These are phyloP conservation scores for Tautogolabrus adspersus DNA, from an alignment of 2,113 vertebrate genomes.

Conservation along the genomic window DNA sequence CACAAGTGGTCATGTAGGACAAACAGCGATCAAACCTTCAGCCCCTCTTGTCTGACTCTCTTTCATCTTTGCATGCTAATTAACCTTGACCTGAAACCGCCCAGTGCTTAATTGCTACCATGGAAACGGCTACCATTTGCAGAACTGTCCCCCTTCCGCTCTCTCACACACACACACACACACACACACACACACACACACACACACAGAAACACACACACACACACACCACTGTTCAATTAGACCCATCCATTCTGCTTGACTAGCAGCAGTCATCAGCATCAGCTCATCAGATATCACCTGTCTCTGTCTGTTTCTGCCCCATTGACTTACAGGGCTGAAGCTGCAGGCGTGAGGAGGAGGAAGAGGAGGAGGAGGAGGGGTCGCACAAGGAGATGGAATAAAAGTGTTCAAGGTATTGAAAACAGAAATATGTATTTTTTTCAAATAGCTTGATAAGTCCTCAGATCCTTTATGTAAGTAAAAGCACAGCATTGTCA, in stretches of 20 bases:
- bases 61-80: slow-evolving; percentile 75
- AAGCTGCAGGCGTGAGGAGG: background rate
- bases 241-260: slow-evolving; percentile 75
- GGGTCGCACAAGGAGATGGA: no score
- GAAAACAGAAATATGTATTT: background rate
- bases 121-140: slow-evolving; percentile 70
- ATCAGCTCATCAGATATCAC: slow-evolving; percentile 65
- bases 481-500: background rate
- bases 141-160: slow-evolving; percentile 6
- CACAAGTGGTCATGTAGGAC: slow-evolving; percentile 44
- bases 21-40: slow-evolving; percentile 52
- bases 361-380: background rate
- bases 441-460: background rate
- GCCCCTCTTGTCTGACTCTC: slow-evolving; percentile 43
- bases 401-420: background rate
- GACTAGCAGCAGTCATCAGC: slow-evolving; percentile 69
- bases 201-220: slow-evolving; percentile 8
- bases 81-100: slow-evolving; percentile 74
- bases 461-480: background rate
- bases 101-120: slow-evolving; percentile 72
- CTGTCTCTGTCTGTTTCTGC: slow-evolving; percentile 67
- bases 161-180: slow-evolving; percentile 10
- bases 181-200: slow-evolving; percentile 15
- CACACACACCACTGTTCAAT: slow-evolving; percentile 54
- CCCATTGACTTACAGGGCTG: slow-evolving; percentile 30